Conservation (phyloP, 1,140 invertebrate genomes). For the Drosophila carrolli region DNA sequence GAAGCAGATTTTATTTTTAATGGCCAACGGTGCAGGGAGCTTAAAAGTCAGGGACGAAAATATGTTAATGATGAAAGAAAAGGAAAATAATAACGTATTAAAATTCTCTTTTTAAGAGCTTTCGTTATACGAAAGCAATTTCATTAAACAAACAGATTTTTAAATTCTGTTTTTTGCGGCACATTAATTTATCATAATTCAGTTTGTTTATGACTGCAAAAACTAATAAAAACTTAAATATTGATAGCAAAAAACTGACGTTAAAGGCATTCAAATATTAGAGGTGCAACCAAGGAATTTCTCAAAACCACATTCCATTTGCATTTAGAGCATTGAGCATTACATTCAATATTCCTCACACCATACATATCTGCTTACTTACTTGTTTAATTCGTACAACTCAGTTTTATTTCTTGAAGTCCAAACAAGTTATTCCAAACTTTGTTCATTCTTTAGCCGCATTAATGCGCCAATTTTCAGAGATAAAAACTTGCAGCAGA, state of each 20-base stretch:
- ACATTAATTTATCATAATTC: neutral
- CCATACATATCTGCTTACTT: neutral
- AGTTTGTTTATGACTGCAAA: neutral
- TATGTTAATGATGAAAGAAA: neutral
- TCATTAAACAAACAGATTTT: neutral
- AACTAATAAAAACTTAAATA: neutral
- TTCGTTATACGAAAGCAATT: neutral
- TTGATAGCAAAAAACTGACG: neutral
- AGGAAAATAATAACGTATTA: neutral
- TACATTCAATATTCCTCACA: slow-evolving; percentile 11
- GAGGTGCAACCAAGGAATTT: slow-evolving; percentile 7
- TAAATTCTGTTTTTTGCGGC: too few species aligned
- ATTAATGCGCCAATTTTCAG: slow-evolving; percentile 52
- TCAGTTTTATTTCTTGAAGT: slow-evolving; percentile 9
- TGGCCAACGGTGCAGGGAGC: neutral
- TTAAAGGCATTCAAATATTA: neutral
- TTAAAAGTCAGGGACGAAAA: neutral
- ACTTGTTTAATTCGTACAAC: slow-evolving; percentile 8
- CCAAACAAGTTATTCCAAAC: slow-evolving; percentile 44
- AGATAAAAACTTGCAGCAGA: slow-evolving; percentile 56
- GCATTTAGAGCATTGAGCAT: slow-evolving; percentile 8
- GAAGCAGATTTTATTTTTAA: slow-evolving; percentile 35
- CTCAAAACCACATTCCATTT: slow-evolving; percentile 34
- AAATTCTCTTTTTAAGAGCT: neutral
- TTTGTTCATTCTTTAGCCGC: slow-evolving; percentile 44